Percentiles rank a stretch among this genome's conserved stretches.
Conservation (phyloP, 2,113 vertebrate genomes). For the Numenius arquata region DNA sequence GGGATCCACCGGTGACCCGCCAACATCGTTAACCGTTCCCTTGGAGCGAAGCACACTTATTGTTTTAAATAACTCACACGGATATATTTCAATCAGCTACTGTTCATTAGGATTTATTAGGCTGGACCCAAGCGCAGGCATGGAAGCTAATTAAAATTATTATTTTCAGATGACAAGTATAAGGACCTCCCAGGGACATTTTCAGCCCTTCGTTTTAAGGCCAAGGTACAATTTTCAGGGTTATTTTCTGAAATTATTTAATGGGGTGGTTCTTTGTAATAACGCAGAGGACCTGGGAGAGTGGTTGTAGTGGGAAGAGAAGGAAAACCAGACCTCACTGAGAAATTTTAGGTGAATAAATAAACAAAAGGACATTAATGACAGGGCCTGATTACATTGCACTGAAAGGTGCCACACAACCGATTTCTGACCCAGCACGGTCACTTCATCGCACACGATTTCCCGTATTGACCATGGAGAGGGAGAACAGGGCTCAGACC, state of each 20-base stretch:
- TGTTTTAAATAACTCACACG: neutral
- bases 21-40: neutral
- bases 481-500: neutral
- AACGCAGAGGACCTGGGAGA: neutral
- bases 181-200: neutral
- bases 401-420: neutral
- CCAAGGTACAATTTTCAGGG: neutral
- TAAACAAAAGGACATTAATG: neutral
- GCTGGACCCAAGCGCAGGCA: neutral
- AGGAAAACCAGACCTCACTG: neutral
- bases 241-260: neutral
- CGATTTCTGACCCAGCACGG: neutral
- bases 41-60: neutral
- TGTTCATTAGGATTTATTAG: neutral
- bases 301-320: neutral
- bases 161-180: neutral
- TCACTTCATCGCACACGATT: neutral
- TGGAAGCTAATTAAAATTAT: neutral
- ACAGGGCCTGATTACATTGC: neutral
- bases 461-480: fast-evolving
- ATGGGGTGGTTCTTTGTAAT: neutral
- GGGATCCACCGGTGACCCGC: neutral
- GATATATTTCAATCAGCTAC: neutral
- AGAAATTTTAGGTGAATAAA: neutral
- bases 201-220: neutral